A percentile compares a stretch with the other conserved stretches of the same genome.
Evolutionary conservation across 2,888 invertebrate genomes (phyloP).

Genomic region (Zaprionus bogoriensis): DNA sequence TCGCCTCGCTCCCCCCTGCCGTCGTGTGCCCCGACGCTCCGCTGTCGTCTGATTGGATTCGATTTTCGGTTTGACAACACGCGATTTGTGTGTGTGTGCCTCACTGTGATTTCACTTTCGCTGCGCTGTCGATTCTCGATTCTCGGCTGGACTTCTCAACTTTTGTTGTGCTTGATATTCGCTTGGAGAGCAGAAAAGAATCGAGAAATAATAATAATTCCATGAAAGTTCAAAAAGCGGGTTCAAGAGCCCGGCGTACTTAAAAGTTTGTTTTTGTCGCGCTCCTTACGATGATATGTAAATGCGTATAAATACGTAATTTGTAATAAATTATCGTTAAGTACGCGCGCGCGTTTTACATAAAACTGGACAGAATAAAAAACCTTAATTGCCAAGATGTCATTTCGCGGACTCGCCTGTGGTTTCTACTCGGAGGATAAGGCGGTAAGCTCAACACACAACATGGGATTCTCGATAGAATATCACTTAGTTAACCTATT

Average conservation of each 20-base stretch:
- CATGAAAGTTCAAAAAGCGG: neutral
- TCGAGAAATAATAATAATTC: neutral
- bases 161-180: neutral
- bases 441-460: constrained; percentile 83
- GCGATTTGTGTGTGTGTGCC: constrained; percentile 44
- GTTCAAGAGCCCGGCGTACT: constrained; percentile 31
- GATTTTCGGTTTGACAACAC: constrained; percentile 48
- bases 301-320: constrained; percentile 3
- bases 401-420: constrained; percentile 85
- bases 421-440: constrained; percentile 86
- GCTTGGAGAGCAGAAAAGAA: neutral
- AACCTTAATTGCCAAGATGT: constrained; percentile 62
- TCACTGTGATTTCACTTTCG: constrained; percentile 64
- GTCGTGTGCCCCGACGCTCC: neutral
- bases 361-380: constrained; percentile 25
- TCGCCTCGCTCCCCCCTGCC: neutral
- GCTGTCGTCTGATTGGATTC: constrained; percentile 45
- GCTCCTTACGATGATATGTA: neutral
- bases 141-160: neutral
- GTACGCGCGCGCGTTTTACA: constrained; percentile 18
- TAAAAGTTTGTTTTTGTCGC: neutral
- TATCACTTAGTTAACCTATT: constrained; percentile 12
- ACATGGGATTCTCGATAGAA: no score
- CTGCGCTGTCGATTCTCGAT: constrained; percentile 30
- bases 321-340: constrained; percentile 50